Evolutionary conservation across 2,797 vertebrate genomes (phyloP).

Genomic region (Enteromius unitaeniatus): DNA sequence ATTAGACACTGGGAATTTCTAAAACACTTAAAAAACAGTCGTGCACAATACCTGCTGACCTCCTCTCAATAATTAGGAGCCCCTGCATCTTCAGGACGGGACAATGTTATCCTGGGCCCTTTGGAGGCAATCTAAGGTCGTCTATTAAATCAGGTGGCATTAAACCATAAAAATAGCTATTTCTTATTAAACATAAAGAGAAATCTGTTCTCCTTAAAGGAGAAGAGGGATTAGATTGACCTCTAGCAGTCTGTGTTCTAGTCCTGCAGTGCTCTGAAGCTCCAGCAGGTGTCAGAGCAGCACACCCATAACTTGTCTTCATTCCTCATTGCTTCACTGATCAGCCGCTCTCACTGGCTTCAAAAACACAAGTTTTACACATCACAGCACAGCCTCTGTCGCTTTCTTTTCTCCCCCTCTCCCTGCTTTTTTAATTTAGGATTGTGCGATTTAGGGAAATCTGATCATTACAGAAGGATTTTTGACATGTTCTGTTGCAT

Average conservation of each 20-base stretch:
- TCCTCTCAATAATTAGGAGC: slow-evolving; percentile 53
- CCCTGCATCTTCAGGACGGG: neutral
- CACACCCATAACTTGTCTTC: neutral
- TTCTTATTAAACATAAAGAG: neutral
- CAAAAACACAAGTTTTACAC: neutral
- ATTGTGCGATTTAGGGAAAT: neutral
- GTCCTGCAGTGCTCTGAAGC: slow-evolving; percentile 4
- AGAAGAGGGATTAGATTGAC: slow-evolving; percentile 52
- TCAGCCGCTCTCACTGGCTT: slow-evolving; percentile 7
- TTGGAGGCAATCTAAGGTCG: neutral
- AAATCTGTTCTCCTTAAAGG: slow-evolving; percentile 41
- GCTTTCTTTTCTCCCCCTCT: neutral
- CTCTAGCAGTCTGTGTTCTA: slow-evolving; percentile 33
- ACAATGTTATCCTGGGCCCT: neutral
- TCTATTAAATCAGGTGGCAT: neutral
- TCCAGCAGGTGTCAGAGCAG: slow-evolving; percentile 42
- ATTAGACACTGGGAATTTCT: slow-evolving; percentile 31
- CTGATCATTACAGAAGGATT: slow-evolving; percentile 6
- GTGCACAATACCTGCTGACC: slow-evolving; percentile 30
- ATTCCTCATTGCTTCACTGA: neutral
- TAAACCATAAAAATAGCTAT: neutral
- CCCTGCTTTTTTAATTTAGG: neutral
- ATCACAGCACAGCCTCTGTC: too few species aligned
- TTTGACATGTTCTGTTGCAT: slow-evolving; percentile 7
- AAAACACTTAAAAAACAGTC: slow-evolving; percentile 12